phyloP scores from a whole-genome alignment of 1,140 invertebrate species.

The Cyclargus thomasi region DNA sequence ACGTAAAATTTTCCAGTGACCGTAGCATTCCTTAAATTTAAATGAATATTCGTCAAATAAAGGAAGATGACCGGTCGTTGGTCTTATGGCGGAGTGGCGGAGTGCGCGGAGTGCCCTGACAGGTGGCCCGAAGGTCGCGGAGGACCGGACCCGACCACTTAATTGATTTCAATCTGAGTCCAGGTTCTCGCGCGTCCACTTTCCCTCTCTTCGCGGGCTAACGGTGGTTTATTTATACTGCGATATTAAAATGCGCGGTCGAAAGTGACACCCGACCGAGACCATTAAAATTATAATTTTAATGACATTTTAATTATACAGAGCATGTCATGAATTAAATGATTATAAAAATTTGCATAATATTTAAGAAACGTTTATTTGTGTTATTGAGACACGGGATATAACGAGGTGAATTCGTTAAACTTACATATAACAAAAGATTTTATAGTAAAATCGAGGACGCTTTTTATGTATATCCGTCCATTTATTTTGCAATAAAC shows the following conservation, averaged over 20 bases:
- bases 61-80: not conserved
- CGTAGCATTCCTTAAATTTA: not conserved
- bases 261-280: not conserved
- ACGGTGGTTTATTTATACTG: constrained; percentile 22
- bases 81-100: not conserved
- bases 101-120: constrained; percentile 31
- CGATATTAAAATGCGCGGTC: not conserved
- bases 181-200: constrained; percentile 32
- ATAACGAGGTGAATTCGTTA: no score
- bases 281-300: not conserved
- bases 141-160: constrained; percentile 50
- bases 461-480: no score
- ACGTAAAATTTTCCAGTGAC: not conserved
- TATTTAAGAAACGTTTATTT: no score
- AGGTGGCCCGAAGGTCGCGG: constrained; percentile 58
- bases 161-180: constrained; percentile 70
- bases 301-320: not conserved
- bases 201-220: constrained; percentile 30
- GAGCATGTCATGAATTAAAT: not conserved
- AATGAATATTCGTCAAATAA: not conserved
- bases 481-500: not conserved
- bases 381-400: no score
- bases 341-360: no score
- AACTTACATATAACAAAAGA: no score
- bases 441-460: no score